Evolutionary conservation across 1,140 invertebrate genomes (phyloP).

Genomic region (Drosophila nannoptera): DNA sequence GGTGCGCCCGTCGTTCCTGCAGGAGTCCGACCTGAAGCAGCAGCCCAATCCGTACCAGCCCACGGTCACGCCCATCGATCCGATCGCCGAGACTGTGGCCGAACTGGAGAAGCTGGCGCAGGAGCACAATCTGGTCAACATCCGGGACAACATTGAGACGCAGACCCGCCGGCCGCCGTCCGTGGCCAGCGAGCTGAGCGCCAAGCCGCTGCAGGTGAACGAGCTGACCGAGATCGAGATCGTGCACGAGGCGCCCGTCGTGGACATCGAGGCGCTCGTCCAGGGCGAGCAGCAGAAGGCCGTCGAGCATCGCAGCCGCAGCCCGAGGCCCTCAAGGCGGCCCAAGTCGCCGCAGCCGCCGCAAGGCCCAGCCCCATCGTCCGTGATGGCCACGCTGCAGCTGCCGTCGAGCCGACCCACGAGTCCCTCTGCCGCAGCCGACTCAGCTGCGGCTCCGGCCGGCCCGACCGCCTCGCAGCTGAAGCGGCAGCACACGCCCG

Average conservation of each 20-base stretch:
- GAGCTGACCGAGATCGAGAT: slow-evolving; percentile 69
- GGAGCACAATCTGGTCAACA: slow-evolving; percentile 63
- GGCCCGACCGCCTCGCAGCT: slow-evolving; percentile 16
- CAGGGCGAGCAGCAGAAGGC: slow-evolving; percentile 58
- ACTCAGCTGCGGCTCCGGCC: slow-evolving; percentile 10
- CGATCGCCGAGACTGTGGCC: slow-evolving; percentile 58
- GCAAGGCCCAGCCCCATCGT: background rate
- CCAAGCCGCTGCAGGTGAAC: slow-evolving; percentile 47
- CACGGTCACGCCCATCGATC: slow-evolving; percentile 56
- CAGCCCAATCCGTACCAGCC: slow-evolving; percentile 48
- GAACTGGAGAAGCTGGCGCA: slow-evolving; percentile 63
- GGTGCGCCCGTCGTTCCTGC: slow-evolving; percentile 52
- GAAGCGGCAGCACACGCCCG: slow-evolving; percentile 68
- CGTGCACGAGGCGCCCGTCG: slow-evolving; percentile 47
- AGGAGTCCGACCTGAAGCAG: slow-evolving; percentile 52
- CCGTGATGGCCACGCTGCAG: slow-evolving; percentile 48
- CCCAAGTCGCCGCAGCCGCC: slow-evolving; percentile 52
- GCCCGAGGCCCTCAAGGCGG: slow-evolving; percentile 58
- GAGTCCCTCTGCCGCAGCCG: slow-evolving; percentile 29
- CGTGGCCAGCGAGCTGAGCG: slow-evolving; percentile 50
- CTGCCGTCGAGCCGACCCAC: slow-evolving; percentile 51
- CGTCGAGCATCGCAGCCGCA: slow-evolving; percentile 61
- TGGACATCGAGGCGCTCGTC: slow-evolving; percentile 64
- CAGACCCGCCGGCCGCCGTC: slow-evolving; percentile 60
- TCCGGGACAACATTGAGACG: slow-evolving; percentile 67